Evolutionary conservation across 2,888 invertebrate species (phyloP).

Genomic region (Cheilosia impressa): DNA sequence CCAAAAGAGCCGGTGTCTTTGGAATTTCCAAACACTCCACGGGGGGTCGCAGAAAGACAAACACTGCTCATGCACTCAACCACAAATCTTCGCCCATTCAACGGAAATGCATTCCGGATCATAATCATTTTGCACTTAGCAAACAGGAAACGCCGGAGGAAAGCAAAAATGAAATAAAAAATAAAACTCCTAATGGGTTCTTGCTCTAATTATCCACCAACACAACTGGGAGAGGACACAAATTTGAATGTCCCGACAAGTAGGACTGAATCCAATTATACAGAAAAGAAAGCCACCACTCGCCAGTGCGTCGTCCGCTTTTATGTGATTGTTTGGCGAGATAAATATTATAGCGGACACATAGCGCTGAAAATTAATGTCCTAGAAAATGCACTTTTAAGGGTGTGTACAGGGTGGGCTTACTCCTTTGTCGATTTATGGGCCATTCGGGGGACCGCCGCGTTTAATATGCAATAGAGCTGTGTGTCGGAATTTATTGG

Average conservation of each 20-base stretch:
- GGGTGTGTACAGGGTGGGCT: constrained; percentile 22
- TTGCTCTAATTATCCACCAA: constrained; percentile 54
- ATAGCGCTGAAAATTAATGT: constrained; percentile 48
- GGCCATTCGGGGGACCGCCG: constrained; percentile 12
- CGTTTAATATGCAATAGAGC: constrained; percentile 19
- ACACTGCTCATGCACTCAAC: not conserved
- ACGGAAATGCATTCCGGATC: constrained; percentile 51
- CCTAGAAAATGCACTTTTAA: constrained; percentile 59
- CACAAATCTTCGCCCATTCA: constrained; percentile 17
- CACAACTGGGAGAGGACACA: constrained; percentile 37
- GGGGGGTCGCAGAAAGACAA: not conserved
- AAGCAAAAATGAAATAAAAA: not conserved
- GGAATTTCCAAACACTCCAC: not conserved
- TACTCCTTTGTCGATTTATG: constrained; percentile 48
- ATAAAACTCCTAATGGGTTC: constrained; percentile 34
- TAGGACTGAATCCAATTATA: constrained; percentile 37
- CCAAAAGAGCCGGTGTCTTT: no score
- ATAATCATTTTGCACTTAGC: constrained; percentile 55
- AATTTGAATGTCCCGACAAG: constrained; percentile 52
- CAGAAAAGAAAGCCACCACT: constrained; percentile 9
- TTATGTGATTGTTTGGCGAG: constrained; percentile 12
- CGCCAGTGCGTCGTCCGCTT: not conserved
- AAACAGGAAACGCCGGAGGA: constrained; percentile 20
- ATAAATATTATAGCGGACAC: constrained; percentile 32
- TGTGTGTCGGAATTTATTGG: constrained; percentile 27